phyloP scores from a whole-genome alignment of 2,113 vertebrate species.

The Neomonachus schauinslandi region DNA sequence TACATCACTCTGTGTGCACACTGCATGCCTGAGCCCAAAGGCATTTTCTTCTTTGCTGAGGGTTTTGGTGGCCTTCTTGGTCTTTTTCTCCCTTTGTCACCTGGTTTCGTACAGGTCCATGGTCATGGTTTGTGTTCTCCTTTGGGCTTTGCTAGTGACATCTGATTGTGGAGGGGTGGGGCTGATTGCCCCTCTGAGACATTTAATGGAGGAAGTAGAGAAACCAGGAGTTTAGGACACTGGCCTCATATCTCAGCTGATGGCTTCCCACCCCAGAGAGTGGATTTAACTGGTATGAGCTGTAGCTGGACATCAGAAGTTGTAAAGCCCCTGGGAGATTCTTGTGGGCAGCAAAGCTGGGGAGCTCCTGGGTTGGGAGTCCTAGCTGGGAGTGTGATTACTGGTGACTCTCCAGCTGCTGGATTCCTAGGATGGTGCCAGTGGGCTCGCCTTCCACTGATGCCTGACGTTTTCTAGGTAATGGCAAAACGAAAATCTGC shows the following conservation, averaged over 20 bases:
- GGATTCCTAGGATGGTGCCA: not conserved
- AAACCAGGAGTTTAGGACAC: not conserved
- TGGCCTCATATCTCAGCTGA: not conserved
- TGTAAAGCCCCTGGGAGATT: not conserved
- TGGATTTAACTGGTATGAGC: not conserved
- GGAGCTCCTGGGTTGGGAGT: too few species aligned
- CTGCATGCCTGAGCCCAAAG: not conserved
- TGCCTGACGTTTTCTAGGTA: too few species aligned
- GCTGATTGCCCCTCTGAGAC: not conserved
- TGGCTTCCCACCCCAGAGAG: not conserved
- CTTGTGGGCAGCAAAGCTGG: not conserved
- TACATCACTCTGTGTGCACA: accelerated
- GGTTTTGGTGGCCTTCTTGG: not conserved
- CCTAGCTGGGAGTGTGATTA: not conserved
- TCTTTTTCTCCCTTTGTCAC: not conserved
- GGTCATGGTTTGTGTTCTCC: not conserved
- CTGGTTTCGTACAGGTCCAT: not conserved
- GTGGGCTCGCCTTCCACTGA: not conserved
- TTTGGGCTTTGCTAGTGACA: not conserved
- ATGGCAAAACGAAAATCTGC: not conserved
- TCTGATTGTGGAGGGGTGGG: not conserved
- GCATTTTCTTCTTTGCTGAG: not conserved
- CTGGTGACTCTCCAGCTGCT: accelerated
- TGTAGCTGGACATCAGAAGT: not conserved
- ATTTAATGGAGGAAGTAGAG: not conserved